phyloP scores from a whole-genome alignment of 2,113 vertebrate species.

The Onychorhynchus coronatus region DNA sequence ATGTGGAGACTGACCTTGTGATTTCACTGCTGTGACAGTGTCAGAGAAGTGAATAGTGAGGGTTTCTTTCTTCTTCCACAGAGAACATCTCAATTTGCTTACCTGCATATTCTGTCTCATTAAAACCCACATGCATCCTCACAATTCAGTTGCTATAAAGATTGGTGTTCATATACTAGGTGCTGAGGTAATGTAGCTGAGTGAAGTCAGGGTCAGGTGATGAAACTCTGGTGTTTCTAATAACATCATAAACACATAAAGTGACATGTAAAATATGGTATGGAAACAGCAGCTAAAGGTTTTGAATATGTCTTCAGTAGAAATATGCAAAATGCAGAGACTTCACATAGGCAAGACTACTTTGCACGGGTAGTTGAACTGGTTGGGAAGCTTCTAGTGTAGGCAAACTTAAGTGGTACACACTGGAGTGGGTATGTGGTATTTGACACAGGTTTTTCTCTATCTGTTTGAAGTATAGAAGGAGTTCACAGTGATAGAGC shows the following conservation, averaged over 20 bases:
- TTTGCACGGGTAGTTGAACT: background rate
- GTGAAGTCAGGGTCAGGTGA: background rate
- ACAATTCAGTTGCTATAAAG: background rate
- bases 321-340: background rate
- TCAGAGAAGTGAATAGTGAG: background rate
- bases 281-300: background rate
- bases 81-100: background rate
- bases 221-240: background rate
- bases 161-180: fast-evolving
- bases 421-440: background rate
- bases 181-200: background rate
- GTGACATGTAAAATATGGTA: background rate
- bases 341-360: background rate
- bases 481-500: background rate
- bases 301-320: background rate
- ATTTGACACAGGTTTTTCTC: background rate
- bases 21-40: background rate
- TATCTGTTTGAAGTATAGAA: background rate
- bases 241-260: background rate
- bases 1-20: background rate
- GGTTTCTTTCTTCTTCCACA: background rate
- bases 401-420: background rate
- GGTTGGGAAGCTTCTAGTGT: background rate
- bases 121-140: background rate
- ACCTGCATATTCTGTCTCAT: background rate